A percentile compares a stretch with the other conserved stretches of the same genome.
Evolutionary conservation across 2,888 invertebrate genomes (phyloP).

Genomic region (Lasioglossum marginatum): DNA sequence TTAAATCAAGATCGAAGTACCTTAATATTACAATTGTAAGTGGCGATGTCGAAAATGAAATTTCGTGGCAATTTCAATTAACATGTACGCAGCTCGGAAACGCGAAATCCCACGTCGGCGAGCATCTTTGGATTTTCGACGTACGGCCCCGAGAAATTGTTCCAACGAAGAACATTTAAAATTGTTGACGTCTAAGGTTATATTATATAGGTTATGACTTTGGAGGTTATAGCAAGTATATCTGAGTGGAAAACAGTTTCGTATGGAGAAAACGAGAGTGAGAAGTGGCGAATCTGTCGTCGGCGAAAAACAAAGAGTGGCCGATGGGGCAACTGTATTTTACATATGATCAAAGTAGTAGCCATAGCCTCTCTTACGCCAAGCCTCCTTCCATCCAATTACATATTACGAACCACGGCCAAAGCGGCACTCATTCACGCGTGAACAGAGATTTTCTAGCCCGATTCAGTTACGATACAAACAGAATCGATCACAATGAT

Average conservation of each 20-base stretch:
- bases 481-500: conserved; percentile 49
- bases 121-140: neutral
- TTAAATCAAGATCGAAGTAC: conserved; percentile 15
- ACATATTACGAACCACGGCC: conserved; percentile 61
- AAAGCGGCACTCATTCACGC: conserved; percentile 38
- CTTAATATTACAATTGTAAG: conserved; percentile 22
- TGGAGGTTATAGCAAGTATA: conserved; percentile 75
- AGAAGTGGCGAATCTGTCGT: conserved; percentile 22
- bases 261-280: conserved; percentile 16
- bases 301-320: conserved; percentile 57
- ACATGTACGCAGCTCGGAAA: neutral
- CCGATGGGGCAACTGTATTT: conserved; percentile 65
- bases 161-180: conserved; percentile 49
- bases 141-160: neutral
- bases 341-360: conserved; percentile 69
- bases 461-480: conserved; percentile 39
- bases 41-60: neutral
- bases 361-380: conserved; percentile 76
- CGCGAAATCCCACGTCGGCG: neutral
- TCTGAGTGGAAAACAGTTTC: conserved; percentile 43
- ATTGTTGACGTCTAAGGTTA: conserved; percentile 79
- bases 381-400: conserved; percentile 71
- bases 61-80: neutral
- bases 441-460: conserved; percentile 47
- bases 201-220: conserved; percentile 81